A percentile compares a stretch with the other conserved stretches of the same genome.
Evolutionary conservation across 2,113 vertebrate species (phyloP).

Genomic region (Spizaetus ornatus): DNA sequence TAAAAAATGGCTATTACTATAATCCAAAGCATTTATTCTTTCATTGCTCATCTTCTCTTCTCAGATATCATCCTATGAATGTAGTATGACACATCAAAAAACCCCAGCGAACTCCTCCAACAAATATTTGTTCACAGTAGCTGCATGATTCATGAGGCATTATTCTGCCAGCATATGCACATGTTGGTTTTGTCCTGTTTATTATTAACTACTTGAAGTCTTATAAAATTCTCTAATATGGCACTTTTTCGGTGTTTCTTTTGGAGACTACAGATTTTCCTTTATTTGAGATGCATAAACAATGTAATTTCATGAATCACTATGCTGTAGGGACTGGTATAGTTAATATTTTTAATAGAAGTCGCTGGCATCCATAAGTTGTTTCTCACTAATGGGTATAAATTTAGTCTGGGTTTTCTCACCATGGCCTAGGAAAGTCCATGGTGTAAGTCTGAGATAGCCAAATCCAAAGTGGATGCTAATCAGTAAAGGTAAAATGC

Average conservation of each 20-base stretch:
- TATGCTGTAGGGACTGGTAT: not conserved
- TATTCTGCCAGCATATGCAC: not conserved
- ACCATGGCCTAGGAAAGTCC: not conserved
- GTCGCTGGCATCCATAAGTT: not conserved
- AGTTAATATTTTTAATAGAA: not conserved
- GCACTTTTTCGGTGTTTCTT: not conserved
- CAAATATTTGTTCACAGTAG: conserved; percentile 41
- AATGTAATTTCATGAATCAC: not conserved
- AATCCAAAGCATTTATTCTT: conserved; percentile 4
- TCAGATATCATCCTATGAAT: not conserved
- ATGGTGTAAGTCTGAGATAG: not conserved
- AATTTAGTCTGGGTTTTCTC: not conserved
- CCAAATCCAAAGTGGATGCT: not conserved
- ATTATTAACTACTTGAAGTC: conserved; percentile 25
- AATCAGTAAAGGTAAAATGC: not conserved
- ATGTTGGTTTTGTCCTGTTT: not conserved
- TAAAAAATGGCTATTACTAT: not conserved
- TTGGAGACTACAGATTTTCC: not conserved
- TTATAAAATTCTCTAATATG: not conserved
- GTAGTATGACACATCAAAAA: conserved; percentile 31
- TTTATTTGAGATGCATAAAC: not conserved
- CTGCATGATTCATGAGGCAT: not conserved
- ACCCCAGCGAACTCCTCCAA: not conserved
- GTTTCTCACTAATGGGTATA: not conserved
- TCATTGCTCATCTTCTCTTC: conserved; percentile 1